Conservation (phyloP, 2,113 vertebrate species). For the Struthio camelus region DNA sequence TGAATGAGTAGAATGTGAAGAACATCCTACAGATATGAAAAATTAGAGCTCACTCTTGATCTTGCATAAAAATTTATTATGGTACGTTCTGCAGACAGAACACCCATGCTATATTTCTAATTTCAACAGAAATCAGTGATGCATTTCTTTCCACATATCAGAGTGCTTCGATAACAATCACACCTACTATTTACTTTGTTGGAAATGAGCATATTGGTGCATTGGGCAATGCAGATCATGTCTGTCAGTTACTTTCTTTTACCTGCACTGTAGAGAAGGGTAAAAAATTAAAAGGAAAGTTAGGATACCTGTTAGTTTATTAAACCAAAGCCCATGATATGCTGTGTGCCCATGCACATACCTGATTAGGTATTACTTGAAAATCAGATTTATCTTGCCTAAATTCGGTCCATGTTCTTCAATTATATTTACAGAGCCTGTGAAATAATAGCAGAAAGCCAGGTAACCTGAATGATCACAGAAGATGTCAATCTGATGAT, state of each 20-base stretch:
- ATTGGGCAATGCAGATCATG: not conserved
- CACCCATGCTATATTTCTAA: not conserved
- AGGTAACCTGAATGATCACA: not conserved
- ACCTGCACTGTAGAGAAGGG: not conserved
- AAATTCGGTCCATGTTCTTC: not conserved
- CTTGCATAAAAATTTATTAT: conserved; percentile 24
- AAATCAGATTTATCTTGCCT: not conserved
- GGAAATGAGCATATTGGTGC: not conserved
- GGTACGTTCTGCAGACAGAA: not conserved
- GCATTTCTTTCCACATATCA: not conserved
- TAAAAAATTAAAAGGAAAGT: not conserved
- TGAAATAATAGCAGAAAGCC: not conserved
- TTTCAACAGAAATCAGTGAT: not conserved
- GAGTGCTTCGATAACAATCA: not conserved
- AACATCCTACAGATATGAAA: not conserved
- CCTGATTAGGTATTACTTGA: not conserved
- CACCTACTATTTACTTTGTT: not conserved
- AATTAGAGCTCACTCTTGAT: not conserved
- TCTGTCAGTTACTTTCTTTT: not conserved
- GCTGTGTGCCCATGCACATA: not conserved
- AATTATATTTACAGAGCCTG: not conserved
- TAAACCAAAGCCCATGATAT: not conserved
- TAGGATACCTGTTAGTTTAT: not conserved
- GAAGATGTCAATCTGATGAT: not conserved
- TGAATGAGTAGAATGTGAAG: not conserved